These are phyloP conservation scores for Dendrolimus kikuchii DNA, from an alignment of 1,140 invertebrate species.

Conservation along the genomic window DNA sequence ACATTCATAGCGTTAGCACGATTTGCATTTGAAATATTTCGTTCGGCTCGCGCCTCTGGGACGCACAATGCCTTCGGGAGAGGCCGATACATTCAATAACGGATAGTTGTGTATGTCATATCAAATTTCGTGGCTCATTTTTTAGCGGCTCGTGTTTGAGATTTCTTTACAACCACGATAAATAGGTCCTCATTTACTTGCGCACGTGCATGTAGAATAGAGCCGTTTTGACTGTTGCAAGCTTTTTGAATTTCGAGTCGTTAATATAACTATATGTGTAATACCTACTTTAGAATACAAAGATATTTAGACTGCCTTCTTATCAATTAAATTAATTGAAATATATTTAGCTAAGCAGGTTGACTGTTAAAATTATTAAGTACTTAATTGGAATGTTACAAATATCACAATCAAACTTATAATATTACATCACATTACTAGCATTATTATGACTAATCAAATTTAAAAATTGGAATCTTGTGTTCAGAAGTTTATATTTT, in stretches of 20 bases:
- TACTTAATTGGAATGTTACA: no score
- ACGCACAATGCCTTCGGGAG: constrained; percentile 48
- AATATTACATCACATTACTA: no score
- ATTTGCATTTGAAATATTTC: constrained; percentile 71
- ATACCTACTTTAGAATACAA: no score
- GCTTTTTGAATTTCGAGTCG: constrained; percentile 9
- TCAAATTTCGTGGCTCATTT: constrained; percentile 68
- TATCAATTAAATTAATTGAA: no score
- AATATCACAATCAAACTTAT: no score
- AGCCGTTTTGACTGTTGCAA: constrained; percentile 7
- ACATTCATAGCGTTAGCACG: constrained; percentile 67
- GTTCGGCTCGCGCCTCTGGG: constrained; percentile 51
- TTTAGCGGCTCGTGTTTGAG: constrained; percentile 56
- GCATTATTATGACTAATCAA: no score
- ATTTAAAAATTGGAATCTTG: no score
- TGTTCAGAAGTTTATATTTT: no score
- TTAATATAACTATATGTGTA: constrained; percentile 8
- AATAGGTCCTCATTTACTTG: constrained; percentile 43
- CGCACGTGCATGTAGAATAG: constrained; percentile 55
- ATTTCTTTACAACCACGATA: constrained; percentile 42
- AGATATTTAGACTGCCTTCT: no score
- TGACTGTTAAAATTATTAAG: no score
- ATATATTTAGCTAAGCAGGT: no score
- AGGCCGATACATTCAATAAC: constrained; percentile 34
- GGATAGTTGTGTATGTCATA: constrained; percentile 35